phyloP scores from a whole-genome alignment of 2,797 vertebrate genomes.

The Diplodus sargus region DNA sequence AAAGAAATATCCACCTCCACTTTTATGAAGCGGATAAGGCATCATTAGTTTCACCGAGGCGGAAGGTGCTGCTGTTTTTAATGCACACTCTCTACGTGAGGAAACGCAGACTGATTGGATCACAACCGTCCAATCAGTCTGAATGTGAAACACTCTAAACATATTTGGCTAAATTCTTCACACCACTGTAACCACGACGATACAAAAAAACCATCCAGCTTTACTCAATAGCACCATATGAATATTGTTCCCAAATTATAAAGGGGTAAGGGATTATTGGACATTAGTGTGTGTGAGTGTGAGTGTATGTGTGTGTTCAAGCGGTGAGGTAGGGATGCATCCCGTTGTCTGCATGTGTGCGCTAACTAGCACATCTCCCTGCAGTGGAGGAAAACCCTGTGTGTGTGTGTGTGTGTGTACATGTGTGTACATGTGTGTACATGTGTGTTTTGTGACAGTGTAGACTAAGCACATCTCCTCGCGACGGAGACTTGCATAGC shows the following conservation, averaged over 20 bases:
- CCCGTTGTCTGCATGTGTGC: conserved; percentile 51
- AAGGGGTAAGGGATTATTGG: conserved; percentile 72
- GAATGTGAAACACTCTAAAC: conserved; percentile 51
- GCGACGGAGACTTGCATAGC: conserved; percentile 82
- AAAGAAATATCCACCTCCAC: conserved; percentile 28
- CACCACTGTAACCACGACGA: conserved; percentile 47
- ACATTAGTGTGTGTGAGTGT: conserved; percentile 47
- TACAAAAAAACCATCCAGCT: conserved; percentile 63
- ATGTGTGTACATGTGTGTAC: conserved; percentile 4
- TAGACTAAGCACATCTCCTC: conserved; percentile 79
- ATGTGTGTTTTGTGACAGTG: conserved; percentile 38
- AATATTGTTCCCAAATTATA: conserved; percentile 83
- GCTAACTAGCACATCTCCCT: conserved; percentile 55
- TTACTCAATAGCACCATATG: conserved; percentile 81
- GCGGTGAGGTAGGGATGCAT: conserved; percentile 70
- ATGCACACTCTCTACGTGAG: conserved; percentile 39
- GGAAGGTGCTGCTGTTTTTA: conserved; percentile 63
- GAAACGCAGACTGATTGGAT: conserved; percentile 25
- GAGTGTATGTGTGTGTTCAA: conserved; percentile 50
- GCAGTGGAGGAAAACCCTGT: conserved; percentile 60
- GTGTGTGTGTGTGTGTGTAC: conserved; percentile 36
- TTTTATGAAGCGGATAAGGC: conserved; percentile 63
- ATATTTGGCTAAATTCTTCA: conserved; percentile 67
- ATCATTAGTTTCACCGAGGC: conserved; percentile 38
- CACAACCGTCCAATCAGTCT: conserved; percentile 11